phyloP scores from a whole-genome alignment of 2,113 vertebrate species.

The Otocyon megalotis region DNA sequence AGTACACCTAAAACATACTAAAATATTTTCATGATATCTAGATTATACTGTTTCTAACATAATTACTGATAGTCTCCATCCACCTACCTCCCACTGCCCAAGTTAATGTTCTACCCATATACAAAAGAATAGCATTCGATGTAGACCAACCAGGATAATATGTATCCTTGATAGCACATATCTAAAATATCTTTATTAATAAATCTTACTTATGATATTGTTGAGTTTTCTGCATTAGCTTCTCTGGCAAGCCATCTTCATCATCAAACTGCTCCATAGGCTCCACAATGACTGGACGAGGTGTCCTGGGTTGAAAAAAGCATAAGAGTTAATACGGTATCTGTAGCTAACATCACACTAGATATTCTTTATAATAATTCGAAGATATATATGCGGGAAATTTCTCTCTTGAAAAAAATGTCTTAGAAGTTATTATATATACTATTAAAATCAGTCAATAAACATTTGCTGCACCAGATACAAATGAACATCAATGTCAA shows the following conservation, averaged over 20 bases:
- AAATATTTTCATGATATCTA: not conserved
- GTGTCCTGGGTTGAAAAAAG: slow-evolving; percentile 89
- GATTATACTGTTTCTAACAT: not conserved
- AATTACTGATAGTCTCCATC: not conserved
- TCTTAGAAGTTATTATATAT: not conserved
- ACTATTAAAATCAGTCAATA: slow-evolving; percentile 42
- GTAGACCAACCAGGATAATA: not conserved
- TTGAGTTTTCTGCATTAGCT: slow-evolving; percentile 95
- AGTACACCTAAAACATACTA: not conserved
- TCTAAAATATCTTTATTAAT: slow-evolving; percentile 29
- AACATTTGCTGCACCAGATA: not conserved
- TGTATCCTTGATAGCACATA: not conserved
- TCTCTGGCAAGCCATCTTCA: slow-evolving; percentile 97
- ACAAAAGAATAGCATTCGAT: slow-evolving; percentile 5
- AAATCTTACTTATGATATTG: slow-evolving; percentile 95
- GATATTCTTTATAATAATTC: slow-evolving; percentile 38
- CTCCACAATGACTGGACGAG: slow-evolving; percentile 97
- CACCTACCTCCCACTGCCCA: not conserved
- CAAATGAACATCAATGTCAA: not conserved
- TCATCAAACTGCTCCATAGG: slow-evolving; percentile 97
- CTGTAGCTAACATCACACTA: not conserved
- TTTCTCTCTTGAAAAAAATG: slow-evolving; percentile 26
- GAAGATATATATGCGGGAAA: slow-evolving; percentile 6
- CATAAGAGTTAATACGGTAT: not conserved
- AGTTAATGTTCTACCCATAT: not conserved